Base-by-base conservation (phyloP, 35 echinoderm and acorn worm genomes). In the Eucidaris tribuloides region DNA sequence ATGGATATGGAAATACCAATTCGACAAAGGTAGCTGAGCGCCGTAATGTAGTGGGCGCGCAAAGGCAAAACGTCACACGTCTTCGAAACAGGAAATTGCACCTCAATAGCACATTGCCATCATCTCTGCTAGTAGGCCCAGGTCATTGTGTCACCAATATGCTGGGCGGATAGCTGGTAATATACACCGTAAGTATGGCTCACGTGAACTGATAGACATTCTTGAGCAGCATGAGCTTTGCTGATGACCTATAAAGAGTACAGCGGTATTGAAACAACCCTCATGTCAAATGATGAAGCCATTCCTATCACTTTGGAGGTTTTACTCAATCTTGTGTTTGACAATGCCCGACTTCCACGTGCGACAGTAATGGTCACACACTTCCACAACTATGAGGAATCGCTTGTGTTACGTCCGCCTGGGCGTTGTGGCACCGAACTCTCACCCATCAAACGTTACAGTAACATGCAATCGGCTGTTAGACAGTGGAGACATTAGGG, bases 311-410 rank as follows among this genome's bases (percentile, higher is more conserved):
- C 66, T 32, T 49, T 15, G 41, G 45, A 9, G 60, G 44, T 32
- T 85, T 85, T 36, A 76, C 40, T 24, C 83, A 85, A 38, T 85
- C n/a, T 72, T 85, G 33, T 76, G 0, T 70, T 71, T 76, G 83
- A 85, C 66, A 76, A 85, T 85, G 83, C 64, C n/a, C 17, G 83
- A 85, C 48, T 46, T 72, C 65, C 74, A 76, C 46, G 45, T 76
- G 42, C 36, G 31, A 76, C 83, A 74, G 18, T 74, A 5, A 49
- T 76, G 64, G 63, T 30, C 66, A 76, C 64, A 71, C 74, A 36
- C 23, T 85, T 85, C 66, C 83, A 85, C 54, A 71, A 64, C 30
- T 85, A 68, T 64, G 83, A 32, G 42, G 62, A 28, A 58, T 85
- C 20, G 65, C 66, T 31, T 57, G 42, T 76, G 83, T 85, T 44